phyloP scores from a whole-genome alignment of 2,113 vertebrate species.

The Dasyornis broadbenti region DNA sequence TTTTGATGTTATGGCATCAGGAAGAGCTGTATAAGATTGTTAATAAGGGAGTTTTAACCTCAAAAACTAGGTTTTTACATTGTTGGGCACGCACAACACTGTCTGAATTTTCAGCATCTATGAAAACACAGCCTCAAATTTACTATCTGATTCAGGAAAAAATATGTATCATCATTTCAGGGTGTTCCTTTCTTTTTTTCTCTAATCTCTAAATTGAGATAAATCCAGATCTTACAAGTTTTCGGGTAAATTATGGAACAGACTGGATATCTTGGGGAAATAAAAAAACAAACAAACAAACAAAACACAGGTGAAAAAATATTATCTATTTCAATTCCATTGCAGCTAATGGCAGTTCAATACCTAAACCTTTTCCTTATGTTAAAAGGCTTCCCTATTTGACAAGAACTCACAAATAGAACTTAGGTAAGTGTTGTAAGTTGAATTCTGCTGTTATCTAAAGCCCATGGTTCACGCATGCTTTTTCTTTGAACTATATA shows the following conservation, averaged over 20 bases:
- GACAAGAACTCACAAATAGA: not conserved
- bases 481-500: not conserved
- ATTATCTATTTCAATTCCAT: not conserved
- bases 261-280: not conserved
- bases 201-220: not conserved
- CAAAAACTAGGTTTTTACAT: not conserved
- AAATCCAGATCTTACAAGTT: not conserved
- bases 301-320: rapidly evolving
- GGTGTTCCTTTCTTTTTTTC: not conserved
- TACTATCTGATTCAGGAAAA: not conserved
- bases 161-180: not conserved
- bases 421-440: not conserved
- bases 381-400: not conserved
- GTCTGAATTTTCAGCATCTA: not conserved
- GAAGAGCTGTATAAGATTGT: not conserved
- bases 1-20: not conserved
- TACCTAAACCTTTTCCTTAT: not conserved
- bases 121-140: not conserved
- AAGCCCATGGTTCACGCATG: not conserved
- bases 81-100: not conserved
- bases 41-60: not conserved
- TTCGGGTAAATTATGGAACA: not conserved
- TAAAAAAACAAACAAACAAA: not conserved
- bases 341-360: not conserved
- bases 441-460: not conserved